Evolutionary conservation across 2,888 invertebrate species (phyloP), one percentile per base, ranked within the genome.

Genomic region (Drosophila parthenogenetica): DNA sequence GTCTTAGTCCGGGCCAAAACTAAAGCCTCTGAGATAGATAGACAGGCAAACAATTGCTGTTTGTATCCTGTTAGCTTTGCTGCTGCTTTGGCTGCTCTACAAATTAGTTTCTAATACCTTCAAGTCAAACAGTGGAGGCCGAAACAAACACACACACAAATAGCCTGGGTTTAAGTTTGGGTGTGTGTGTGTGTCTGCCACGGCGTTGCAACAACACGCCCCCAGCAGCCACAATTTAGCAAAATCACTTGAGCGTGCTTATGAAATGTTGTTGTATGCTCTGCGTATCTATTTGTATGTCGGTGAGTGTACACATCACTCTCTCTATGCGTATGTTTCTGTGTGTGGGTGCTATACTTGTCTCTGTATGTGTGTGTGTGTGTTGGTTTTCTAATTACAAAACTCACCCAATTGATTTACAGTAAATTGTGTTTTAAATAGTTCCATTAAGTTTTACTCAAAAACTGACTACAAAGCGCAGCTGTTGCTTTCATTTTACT

Each of bases 91-190:
- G 75, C 50, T 71, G 68, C 68, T 72, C 65, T 71, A 87, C 88
- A 86, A 86, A 86, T 86, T 86, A 86, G 85, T 89, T 89, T 89
- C 89, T 89, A 86, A 86, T 86, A 86, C 89, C 85, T 89, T 85
- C 80, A 89, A 85, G 89, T 89, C 85, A 85, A 85, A 89, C 84
- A 87, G 68, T 66, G 71, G 63, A 66, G 62, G 61, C 81, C 58
- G 67, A 81, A 79, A 54, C 66, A 82, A 80, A 66, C 69, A 63
- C 40, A 57, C 43, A 58, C 25, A 72, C 39, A 76, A 76, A 61
- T 46, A 57, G 37, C 29, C 70, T 48, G 22, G 58, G 61, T 43
- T 49, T 66, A 37, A 37, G 51, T 43, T 16, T 51, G 48, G 42
- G 22, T 45, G 32, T 45, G 25, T 35, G 16, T 55, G 14, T 45